Percentiles rank a stretch among this genome's conserved stretches.
Conservation (phyloP, 2,888 invertebrate genomes). For the Lottia gigantea region DNA sequence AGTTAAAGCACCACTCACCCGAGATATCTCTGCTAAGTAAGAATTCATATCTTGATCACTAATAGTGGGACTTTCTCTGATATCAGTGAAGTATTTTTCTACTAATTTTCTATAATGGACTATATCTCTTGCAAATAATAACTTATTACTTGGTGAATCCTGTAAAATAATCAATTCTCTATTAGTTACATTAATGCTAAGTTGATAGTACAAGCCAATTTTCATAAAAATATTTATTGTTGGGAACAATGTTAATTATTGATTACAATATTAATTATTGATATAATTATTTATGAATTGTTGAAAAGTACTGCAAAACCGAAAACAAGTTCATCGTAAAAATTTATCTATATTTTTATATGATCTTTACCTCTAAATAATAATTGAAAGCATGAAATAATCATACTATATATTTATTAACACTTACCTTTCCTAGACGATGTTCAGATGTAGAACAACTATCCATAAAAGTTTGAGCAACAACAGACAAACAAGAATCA, state of each 20-base stretch:
- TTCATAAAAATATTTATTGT: too few species aligned
- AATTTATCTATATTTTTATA: too few species aligned
- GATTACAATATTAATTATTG: too few species aligned
- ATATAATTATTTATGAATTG: too few species aligned
- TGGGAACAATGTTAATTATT: too few species aligned
- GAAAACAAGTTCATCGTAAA: too few species aligned
- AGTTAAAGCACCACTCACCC: slow-evolving; percentile 71
- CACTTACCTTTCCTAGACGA: slow-evolving; percentile 84
- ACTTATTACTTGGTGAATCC: slow-evolving; percentile 98
- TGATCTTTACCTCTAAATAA: not conserved
- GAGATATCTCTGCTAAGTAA: slow-evolving; percentile 96
- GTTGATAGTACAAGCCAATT: too few species aligned
- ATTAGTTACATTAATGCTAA: too few species aligned
- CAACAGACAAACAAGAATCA: slow-evolving; percentile 97
- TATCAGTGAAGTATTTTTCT: slow-evolving; percentile 70
- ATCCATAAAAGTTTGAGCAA: slow-evolving; percentile 99
- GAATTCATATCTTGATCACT: slow-evolving; percentile 99
- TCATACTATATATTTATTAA: not conserved
- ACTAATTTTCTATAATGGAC: slow-evolving; percentile 64
- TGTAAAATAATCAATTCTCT: slow-evolving; percentile 32
- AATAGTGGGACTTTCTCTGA: slow-evolving; percentile 88
- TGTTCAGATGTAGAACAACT: slow-evolving; percentile 99
- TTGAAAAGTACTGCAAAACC: too few species aligned
- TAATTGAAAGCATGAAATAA: too few species aligned
- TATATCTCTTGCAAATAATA: slow-evolving; percentile 96